Conservation (phyloP, 2,888 invertebrate species). For the Yponomeuta cagnagella region DNA sequence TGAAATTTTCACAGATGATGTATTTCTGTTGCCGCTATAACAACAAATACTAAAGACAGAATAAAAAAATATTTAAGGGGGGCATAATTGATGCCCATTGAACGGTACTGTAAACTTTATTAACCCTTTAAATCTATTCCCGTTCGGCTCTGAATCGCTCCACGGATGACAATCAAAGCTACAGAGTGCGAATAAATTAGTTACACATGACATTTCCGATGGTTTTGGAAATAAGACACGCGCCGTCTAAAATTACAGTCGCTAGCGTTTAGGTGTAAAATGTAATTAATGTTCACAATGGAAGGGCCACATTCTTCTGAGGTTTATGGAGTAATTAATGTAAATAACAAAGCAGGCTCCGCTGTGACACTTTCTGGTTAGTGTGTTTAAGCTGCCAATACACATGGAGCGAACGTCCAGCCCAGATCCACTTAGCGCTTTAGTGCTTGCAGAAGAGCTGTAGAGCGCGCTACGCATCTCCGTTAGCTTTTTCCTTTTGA, state of each 20-base stretch:
- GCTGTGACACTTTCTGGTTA: not conserved
- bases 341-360: not conserved
- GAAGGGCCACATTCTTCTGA: not conserved
- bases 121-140: too few relatives aligned
- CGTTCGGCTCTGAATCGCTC: too few relatives aligned
- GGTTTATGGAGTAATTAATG: slow-evolving; percentile 3
- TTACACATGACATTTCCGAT: not conserved
- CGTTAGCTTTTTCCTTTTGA: too few relatives aligned
- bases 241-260: not conserved
- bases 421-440: too few relatives aligned
- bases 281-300: not conserved
- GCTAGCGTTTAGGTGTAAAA: not conserved
- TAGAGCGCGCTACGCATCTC: too few relatives aligned
- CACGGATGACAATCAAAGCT: not conserved
- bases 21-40: too few relatives aligned
- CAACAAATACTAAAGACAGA: too few relatives aligned
- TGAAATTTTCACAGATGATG: too few relatives aligned
- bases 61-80: too few relatives aligned
- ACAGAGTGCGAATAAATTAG: not conserved
- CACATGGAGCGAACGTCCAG: not conserved
- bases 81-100: too few relatives aligned
- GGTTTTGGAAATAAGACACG: not conserved
- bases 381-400: not conserved
- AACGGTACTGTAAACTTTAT: too few relatives aligned
- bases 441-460: too few relatives aligned